Conservation (phyloP, 2,888 invertebrate genomes). For the Folsomia manolachei region DNA sequence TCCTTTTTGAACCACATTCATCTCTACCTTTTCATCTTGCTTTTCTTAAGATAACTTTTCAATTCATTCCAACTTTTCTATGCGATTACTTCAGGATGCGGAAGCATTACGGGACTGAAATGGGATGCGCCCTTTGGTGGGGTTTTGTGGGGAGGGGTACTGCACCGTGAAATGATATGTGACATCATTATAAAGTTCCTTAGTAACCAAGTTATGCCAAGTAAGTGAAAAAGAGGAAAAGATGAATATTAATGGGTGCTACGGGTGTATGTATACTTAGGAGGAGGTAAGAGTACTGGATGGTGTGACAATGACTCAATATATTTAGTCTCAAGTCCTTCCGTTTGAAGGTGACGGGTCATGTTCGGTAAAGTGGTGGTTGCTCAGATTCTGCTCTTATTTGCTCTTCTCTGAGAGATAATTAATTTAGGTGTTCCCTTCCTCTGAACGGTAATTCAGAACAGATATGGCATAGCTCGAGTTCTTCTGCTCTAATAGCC, state of each 20-base stretch:
- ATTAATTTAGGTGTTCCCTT: neutral
- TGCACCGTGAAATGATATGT: neutral
- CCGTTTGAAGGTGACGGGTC: neutral
- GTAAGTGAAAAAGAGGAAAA: neutral
- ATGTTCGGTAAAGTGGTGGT: neutral
- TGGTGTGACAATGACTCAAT: neutral
- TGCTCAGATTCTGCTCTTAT: neutral
- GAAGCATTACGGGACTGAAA: no score
- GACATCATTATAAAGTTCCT: neutral
- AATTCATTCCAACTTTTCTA: neutral
- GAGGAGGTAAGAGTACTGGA: neutral
- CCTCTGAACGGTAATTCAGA: no score
- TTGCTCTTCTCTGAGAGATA: neutral
- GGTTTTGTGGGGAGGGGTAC: no score
- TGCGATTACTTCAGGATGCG: neutral
- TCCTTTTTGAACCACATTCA: no score
- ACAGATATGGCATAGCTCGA: no score
- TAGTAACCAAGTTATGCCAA: neutral
- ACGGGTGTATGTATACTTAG: no score
- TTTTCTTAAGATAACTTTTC: neutral
- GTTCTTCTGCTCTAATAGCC: no score
- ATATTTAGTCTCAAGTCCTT: neutral
- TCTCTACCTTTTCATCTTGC: no score
- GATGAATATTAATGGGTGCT: no score
- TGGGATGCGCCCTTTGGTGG: neutral